phyloP scores from a whole-genome alignment of 2,888 invertebrate species.

The Perizoma flavofasciatum region DNA sequence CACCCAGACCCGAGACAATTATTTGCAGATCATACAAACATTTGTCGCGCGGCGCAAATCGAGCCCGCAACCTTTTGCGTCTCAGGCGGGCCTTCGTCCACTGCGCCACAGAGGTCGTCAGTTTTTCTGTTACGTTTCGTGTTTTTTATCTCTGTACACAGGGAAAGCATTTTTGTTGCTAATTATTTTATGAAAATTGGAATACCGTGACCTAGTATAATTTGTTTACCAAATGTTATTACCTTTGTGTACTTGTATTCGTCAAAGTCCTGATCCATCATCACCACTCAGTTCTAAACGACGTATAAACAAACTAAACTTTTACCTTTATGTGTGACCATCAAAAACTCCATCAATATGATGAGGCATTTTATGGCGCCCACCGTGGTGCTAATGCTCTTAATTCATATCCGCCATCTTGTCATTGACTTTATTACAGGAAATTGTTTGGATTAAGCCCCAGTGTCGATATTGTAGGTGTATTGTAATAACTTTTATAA shows the following conservation, averaged over 20 bases:
- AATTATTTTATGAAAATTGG: neutral
- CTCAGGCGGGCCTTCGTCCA: too few species aligned
- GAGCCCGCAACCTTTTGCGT: too few species aligned
- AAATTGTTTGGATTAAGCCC: slow-evolving; percentile 26
- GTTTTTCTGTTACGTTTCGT: neutral
- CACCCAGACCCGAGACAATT: too few species aligned
- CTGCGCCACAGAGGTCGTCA: neutral
- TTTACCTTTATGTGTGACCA: slow-evolving; percentile 53
- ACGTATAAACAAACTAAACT: slow-evolving; percentile 48
- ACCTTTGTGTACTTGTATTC: neutral
- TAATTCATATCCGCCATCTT: slow-evolving; percentile 29
- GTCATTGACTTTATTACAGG: slow-evolving; percentile 24
- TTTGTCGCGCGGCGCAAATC: too few species aligned
- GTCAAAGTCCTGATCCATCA: slow-evolving; percentile 4
- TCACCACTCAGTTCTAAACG: slow-evolving; percentile 4
- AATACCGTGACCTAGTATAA: too few species aligned
- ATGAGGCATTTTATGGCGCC: slow-evolving; percentile 55
- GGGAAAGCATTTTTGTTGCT: neutral
- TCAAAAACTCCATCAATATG: slow-evolving; percentile 56
- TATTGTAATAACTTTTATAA: neutral
- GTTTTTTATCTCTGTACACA: too few species aligned
- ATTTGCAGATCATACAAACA: too few species aligned
- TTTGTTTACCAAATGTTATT: too few species aligned
- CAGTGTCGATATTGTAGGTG: slow-evolving; percentile 5
- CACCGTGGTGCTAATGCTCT: slow-evolving; percentile 43